phyloP scores from a whole-genome alignment of 1,140 invertebrate species.

The Drosophila miranda region DNA sequence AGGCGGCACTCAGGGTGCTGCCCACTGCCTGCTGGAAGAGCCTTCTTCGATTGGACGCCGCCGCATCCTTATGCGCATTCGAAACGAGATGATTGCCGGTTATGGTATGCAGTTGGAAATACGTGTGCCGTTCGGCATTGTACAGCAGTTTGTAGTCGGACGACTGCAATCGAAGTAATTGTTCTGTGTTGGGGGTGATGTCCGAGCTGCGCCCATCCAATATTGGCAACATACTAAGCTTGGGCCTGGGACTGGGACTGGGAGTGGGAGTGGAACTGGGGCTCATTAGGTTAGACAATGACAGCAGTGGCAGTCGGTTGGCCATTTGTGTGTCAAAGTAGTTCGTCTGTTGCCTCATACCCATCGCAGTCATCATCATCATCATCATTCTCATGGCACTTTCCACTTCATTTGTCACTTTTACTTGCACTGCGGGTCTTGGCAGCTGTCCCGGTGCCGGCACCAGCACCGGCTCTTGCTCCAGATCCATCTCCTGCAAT shows the following conservation, averaged over 20 bases:
- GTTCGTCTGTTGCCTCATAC: constrained; percentile 15
- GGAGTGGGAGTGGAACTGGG: no score
- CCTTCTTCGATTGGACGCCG: constrained; percentile 23
- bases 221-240: constrained; percentile 53
- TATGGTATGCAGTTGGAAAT: constrained; percentile 69
- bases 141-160: constrained; percentile 73
- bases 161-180: constrained; percentile 68
- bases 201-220: constrained; percentile 40
- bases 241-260: no score
- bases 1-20: constrained; percentile 66
- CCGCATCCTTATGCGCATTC: not conserved
- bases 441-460: not conserved
- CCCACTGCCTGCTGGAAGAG: constrained; percentile 64
- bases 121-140: constrained; percentile 76
- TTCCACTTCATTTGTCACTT: constrained; percentile 80
- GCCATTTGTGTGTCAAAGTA: constrained; percentile 58
- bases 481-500: constrained; percentile 43
- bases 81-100: not conserved
- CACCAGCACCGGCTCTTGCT: constrained; percentile 1
- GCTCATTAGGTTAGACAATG: constrained; percentile 39
- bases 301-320: constrained; percentile 18
- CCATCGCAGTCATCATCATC: constrained; percentile 22
- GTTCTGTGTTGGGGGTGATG: constrained; percentile 33
- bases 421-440: constrained; percentile 75
- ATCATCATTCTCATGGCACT: constrained; percentile 54